Percentiles rank a stretch among this genome's conserved stretches.
phyloP scores from a whole-genome alignment of 2,888 invertebrate genomes.

The Adineta ricciae region DNA sequence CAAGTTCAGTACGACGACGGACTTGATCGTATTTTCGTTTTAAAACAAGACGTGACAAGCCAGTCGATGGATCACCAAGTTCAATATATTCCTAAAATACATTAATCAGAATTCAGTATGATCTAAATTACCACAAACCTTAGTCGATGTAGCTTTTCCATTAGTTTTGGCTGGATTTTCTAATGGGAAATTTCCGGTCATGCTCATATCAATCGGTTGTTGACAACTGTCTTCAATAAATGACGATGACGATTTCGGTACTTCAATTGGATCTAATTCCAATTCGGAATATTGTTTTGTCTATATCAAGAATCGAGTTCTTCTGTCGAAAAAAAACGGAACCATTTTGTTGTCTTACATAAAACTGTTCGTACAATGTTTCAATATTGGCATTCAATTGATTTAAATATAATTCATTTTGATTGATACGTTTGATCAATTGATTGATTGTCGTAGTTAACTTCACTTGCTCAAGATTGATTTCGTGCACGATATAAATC shows the following conservation, averaged over 20 bases:
- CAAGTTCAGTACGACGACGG: conserved; percentile 2
- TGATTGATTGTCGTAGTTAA: not conserved
- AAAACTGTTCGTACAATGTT: not conserved
- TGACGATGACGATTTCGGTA: not conserved
- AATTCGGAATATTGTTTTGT: not conserved
- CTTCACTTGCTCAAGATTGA: not conserved
- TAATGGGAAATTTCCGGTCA: not conserved
- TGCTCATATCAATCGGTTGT: not conserved
- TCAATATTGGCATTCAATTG: not conserved
- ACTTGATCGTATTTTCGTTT: conserved; percentile 7
- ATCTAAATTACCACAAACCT: not conserved
- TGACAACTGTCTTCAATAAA: not conserved
- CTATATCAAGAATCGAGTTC: not conserved
- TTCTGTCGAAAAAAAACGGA: too few species aligned
- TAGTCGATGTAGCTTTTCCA: not conserved
- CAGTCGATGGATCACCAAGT: not conserved
- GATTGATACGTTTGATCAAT: not conserved
- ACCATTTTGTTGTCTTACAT: not conserved
- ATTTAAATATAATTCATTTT: conserved; percentile 13
- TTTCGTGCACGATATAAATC: not conserved
- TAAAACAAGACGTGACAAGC: not conserved
- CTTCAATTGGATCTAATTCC: not conserved
- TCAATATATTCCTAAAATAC: not conserved
- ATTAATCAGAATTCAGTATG: too few species aligned
- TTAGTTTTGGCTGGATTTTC: not conserved